Percentiles rank a stretch among this genome's conserved stretches.
Conservation (phyloP, 1,140 invertebrate species). For the Lanistes nyassanus region DNA sequence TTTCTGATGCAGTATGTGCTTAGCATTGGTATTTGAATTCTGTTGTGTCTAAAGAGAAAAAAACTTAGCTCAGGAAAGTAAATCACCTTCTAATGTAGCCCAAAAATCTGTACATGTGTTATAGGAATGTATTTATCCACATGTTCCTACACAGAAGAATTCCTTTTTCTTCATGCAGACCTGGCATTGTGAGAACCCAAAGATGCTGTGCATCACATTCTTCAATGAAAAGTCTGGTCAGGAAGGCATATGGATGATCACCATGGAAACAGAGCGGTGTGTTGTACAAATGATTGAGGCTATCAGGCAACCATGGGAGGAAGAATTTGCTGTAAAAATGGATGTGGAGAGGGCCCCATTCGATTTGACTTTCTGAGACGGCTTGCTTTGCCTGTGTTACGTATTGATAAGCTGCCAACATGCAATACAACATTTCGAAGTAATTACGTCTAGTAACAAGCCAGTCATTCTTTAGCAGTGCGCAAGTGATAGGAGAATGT, state of each 20-base stretch:
- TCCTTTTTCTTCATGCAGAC: slow-evolving; percentile 22
- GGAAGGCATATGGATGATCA: slow-evolving; percentile 50
- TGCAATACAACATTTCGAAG: no score
- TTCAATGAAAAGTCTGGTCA: slow-evolving; percentile 51
- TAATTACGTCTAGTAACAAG: no score
- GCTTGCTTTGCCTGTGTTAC: no score
- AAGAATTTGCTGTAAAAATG: slow-evolving; percentile 57
- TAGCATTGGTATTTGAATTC: not conserved
- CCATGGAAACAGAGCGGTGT: slow-evolving; percentile 45
- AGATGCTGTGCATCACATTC: slow-evolving; percentile 46
- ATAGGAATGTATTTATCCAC: not conserved
- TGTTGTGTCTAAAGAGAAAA: not conserved
- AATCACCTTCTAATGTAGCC: not conserved
- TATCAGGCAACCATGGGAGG: slow-evolving; percentile 55
- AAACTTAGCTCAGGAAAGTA: not conserved
- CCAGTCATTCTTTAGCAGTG: no score
- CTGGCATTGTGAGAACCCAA: slow-evolving; percentile 50
- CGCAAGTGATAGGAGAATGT: no score
- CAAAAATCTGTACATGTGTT: not conserved
- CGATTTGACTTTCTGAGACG: slow-evolving; percentile 18
- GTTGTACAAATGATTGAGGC: slow-evolving; percentile 48
- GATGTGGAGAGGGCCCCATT: slow-evolving; percentile 44
- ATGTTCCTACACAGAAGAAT: not conserved
- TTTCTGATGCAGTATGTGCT: not conserved
- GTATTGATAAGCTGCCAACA: no score